Evolutionary conservation across 2,113 vertebrate species (phyloP).

Genomic region (Phasianus colchicus): DNA sequence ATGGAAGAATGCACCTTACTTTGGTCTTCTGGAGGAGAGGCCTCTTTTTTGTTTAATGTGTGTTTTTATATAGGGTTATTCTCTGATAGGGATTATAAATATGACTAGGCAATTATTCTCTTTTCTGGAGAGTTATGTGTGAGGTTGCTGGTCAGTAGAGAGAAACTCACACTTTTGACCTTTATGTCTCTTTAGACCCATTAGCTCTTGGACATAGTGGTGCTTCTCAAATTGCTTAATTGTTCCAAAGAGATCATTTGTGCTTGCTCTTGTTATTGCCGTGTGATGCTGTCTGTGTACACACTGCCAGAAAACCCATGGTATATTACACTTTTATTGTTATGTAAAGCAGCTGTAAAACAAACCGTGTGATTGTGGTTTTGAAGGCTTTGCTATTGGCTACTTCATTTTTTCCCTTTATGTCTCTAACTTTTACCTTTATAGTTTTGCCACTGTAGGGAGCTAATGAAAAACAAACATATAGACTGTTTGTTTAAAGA

Average conservation of each 20-base stretch:
- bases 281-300: constrained; percentile 1
- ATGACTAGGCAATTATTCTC: neutral
- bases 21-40: neutral
- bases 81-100: neutral
- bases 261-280: neutral
- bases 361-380: neutral
- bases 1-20: neutral
- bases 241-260: constrained; percentile 50
- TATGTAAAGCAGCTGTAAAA: constrained; percentile 45
- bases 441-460: constrained; percentile 18
- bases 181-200: constrained; percentile 15
- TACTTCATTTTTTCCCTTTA: constrained; percentile 26
- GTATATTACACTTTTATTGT: constrained; percentile 60
- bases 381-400: constrained; percentile 45
- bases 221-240: constrained; percentile 27
- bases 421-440: neutral
- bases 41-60: neutral
- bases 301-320: neutral
- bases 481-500: neutral
- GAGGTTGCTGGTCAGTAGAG: neutral
- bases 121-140: neutral
- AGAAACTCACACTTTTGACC: neutral
- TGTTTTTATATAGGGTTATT: neutral
- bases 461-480: constrained; percentile 53
- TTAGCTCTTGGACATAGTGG: neutral